Percentiles rank a stretch among this genome's conserved stretches.
phyloP scores from a whole-genome alignment of 2,113 vertebrate species.

The Hiodon tergisus region DNA sequence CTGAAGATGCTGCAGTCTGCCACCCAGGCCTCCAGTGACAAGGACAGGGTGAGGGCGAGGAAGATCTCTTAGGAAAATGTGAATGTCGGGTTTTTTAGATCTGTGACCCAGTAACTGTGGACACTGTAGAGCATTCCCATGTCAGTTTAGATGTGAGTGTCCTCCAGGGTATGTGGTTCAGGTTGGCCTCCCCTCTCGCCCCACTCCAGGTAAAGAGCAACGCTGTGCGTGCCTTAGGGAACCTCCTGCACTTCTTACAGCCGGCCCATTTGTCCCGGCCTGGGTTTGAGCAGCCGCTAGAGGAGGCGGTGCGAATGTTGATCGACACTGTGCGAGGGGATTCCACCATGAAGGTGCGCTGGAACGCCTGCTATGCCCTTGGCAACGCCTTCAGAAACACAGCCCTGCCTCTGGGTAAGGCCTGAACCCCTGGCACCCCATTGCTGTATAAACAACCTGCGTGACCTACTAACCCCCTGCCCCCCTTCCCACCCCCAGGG shows the following conservation, averaged over 20 bases:
- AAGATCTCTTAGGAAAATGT: neutral
- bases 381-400: constrained; percentile 92
- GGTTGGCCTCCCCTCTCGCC: neutral
- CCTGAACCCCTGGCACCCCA: neutral
- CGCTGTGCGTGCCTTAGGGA: constrained; percentile 87
- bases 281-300: constrained; percentile 71
- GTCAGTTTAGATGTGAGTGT: no score
- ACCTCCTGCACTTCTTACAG: constrained; percentile 87
- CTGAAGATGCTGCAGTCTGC: constrained; percentile 84
- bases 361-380: constrained; percentile 93
- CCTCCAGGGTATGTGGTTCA: no score
- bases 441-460: neutral
- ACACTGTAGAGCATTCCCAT: no score
- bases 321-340: constrained; percentile 78
- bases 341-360: constrained; percentile 92
- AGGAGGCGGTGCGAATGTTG: constrained; percentile 78
- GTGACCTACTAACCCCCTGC: neutral
- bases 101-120: no score
- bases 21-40: constrained; percentile 79
- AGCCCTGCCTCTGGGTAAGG: constrained; percentile 79
- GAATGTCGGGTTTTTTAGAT: no score
- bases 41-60: constrained; percentile 74
- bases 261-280: constrained; percentile 72
- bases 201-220: constrained; percentile 82
- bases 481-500: constrained; percentile 51